phyloP scores from a whole-genome alignment of 2,888 invertebrate genomes.

The Bembecia ichneumoniformis region DNA sequence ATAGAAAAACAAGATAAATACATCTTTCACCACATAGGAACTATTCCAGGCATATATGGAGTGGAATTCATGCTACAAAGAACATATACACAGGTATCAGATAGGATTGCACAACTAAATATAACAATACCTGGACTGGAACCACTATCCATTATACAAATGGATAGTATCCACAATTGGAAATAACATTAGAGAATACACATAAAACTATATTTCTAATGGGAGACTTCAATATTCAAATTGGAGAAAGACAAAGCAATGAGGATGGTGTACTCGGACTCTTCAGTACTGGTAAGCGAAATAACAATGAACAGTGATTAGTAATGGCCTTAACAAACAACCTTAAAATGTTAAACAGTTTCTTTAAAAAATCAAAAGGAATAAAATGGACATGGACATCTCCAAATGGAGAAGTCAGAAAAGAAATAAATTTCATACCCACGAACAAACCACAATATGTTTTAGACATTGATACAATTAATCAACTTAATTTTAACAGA shows the following conservation, averaged over 20 bases:
- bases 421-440: not conserved
- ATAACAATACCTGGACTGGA: not conserved
- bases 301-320: not conserved
- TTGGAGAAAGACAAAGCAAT: not conserved
- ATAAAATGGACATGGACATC: not conserved
- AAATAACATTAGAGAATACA: not conserved
- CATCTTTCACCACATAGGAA: not conserved
- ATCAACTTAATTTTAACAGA: no score
- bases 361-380: not conserved
- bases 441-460: no score
- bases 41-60: not conserved
- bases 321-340: not conserved
- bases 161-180: not conserved
- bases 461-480: no score
- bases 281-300: not conserved
- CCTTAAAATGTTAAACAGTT: not conserved
- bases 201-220: not conserved
- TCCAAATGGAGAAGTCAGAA: not conserved
- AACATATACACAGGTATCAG: not conserved
- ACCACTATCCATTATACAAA: not conserved
- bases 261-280: not conserved
- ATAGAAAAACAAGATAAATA: not conserved
- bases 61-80: not conserved
- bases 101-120: not conserved
- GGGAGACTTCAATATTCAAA: not conserved